Evolutionary conservation across 2,797 vertebrate species (phyloP).

Genomic region (Rhodeus uyekii): DNA sequence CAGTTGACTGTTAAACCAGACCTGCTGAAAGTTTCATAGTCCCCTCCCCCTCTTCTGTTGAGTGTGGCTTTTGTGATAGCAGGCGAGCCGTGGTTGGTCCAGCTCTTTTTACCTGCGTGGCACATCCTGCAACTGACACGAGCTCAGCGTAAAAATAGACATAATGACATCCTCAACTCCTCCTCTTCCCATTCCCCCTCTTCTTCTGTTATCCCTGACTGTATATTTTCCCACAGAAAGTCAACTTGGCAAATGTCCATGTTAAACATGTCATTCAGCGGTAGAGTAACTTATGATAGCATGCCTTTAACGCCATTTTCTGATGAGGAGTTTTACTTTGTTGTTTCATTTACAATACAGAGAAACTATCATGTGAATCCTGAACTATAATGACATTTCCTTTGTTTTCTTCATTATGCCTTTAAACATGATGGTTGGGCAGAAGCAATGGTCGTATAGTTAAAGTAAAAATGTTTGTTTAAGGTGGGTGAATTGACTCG

Average conservation of each 20-base stretch:
- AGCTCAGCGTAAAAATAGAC: slow-evolving; percentile 69
- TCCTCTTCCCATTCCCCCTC: slow-evolving; percentile 29
- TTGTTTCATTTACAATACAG: not conserved
- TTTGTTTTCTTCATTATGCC: slow-evolving; percentile 27
- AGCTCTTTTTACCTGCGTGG: slow-evolving; percentile 71
- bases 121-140: slow-evolving; percentile 78
- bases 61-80: slow-evolving; percentile 68
- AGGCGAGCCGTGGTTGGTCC: slow-evolving; percentile 69
- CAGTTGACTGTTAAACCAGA: slow-evolving; percentile 80
- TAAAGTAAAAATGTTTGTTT: slow-evolving; percentile 70
- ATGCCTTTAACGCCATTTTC: not conserved
- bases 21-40: slow-evolving; percentile 73
- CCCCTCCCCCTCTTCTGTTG: slow-evolving; percentile 67
- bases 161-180: slow-evolving; percentile 48
- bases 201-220: slow-evolving; percentile 13
- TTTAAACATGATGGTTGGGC: slow-evolving; percentile 61
- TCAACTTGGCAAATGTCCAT: not conserved
- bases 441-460: slow-evolving; percentile 64
- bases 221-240: slow-evolving; percentile 14
- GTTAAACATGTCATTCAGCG: not conserved
- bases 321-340: not conserved
- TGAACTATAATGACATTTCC: not conserved
- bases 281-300: not conserved
- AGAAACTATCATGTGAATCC: not conserved
- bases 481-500: slow-evolving; percentile 77